Conservation (phyloP, 2,797 vertebrate genomes). For the Antennarius maculatus region DNA sequence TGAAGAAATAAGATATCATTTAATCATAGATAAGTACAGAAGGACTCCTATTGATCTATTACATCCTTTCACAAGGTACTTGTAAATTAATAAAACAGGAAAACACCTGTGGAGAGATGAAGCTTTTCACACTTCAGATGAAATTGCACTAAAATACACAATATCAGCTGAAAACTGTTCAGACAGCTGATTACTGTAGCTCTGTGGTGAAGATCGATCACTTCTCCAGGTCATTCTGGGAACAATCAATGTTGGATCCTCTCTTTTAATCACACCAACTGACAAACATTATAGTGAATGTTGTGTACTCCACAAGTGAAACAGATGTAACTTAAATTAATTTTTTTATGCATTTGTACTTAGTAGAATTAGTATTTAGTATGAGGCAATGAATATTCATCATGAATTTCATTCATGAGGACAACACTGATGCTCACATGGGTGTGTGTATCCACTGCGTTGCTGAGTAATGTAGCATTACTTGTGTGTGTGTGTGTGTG, state of each 20-base stretch:
- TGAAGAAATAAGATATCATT: conserved; percentile 28
- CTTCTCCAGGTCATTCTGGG: conserved; percentile 62
- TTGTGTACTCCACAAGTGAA: no score
- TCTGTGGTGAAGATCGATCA: conserved; percentile 67
- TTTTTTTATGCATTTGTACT: no score
- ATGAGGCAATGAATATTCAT: no score
- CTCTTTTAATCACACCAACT: conserved; percentile 47
- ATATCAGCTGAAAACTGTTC: conserved; percentile 25
- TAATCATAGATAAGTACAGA: conserved; percentile 19
- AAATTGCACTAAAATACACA: neutral
- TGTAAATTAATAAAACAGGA: neutral
- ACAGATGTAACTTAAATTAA: no score
- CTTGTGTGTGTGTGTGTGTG: no score
- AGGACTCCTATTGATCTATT: conserved; percentile 26
- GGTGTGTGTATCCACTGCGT: no score
- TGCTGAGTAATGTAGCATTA: no score
- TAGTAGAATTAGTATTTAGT: no score
- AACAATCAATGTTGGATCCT: conserved; percentile 72
- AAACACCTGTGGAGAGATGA: no score
- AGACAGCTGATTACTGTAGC: conserved; percentile 47
- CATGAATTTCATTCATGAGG: no score
- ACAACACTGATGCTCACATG: no score
- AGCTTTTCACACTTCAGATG: neutral
- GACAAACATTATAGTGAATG: conserved; percentile 25
- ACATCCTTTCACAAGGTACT: neutral